A percentile compares a stretch with the other conserved stretches of the same genome.
These are phyloP conservation scores for Opisthograptis luteolata DNA, from an alignment of 2,888 invertebrate genomes.

Conservation along the genomic window DNA sequence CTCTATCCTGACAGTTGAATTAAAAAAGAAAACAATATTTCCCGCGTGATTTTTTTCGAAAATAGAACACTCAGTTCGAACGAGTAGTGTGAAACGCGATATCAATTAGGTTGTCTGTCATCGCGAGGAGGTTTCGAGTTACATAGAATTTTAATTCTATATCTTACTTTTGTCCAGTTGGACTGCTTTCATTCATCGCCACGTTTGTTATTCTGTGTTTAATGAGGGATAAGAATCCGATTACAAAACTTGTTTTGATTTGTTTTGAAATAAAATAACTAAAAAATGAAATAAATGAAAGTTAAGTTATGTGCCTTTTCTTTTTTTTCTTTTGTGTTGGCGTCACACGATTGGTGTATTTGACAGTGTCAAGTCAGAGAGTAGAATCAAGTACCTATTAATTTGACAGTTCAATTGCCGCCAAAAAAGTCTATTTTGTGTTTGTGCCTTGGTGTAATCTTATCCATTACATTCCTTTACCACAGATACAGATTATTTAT, in stretches of 20 bases:
- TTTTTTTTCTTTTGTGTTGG: no score
- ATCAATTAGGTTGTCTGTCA: conserved; percentile 77
- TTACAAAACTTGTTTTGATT: conserved; percentile 31
- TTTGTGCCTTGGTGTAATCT: no score
- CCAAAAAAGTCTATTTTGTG: no score
- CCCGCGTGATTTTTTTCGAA: conserved; percentile 36
- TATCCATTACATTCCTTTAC: no score
- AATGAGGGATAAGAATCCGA: conserved; percentile 31
- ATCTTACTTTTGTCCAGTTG: conserved; percentile 45
- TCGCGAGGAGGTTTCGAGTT: conserved; percentile 56
- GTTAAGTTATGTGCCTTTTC: no score
- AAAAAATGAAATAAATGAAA: conserved; percentile 4
- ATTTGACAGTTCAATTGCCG: no score
- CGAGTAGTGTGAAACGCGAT: conserved; percentile 63
- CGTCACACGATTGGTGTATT: no score
- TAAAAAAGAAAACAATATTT: conserved; percentile 4
- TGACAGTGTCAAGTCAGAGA: no score
- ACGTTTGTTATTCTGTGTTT: conserved; percentile 43
- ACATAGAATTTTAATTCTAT: conserved; percentile 56
- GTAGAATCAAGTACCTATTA: no score
- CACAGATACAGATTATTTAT: no score
- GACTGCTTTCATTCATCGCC: conserved; percentile 51
- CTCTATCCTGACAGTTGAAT: neutral
- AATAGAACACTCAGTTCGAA: conserved; percentile 67
- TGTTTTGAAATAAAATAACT: no score